A percentile compares a stretch with the other conserved stretches of the same genome.
Conservation (phyloP, 2,797 vertebrate species). For the Periophthalmus magnuspinnatus region DNA sequence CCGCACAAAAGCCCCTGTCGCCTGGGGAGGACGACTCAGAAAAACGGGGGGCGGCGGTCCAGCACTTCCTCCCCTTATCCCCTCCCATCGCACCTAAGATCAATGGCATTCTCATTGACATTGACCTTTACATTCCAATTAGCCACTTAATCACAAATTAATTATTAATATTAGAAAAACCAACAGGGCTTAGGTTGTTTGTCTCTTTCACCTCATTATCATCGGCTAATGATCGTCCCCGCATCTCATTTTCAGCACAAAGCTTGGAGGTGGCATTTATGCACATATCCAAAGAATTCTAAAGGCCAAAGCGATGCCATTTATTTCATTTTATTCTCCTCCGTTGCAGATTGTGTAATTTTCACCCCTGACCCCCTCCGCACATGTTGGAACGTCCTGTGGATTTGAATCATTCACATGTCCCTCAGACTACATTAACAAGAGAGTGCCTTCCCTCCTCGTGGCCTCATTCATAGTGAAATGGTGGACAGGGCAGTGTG, state of each 20-base stretch:
- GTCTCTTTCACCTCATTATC: constrained; percentile 81
- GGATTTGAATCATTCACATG: constrained; percentile 45
- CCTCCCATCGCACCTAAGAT: constrained; percentile 49
- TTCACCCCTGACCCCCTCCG: constrained; percentile 27
- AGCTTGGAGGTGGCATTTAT: constrained; percentile 52
- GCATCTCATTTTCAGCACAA: constrained; percentile 80
- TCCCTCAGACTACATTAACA: constrained; percentile 55
- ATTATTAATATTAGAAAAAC: constrained; percentile 83
- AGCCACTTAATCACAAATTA: constrained; percentile 80
- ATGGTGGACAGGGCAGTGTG: constrained; percentile 57
- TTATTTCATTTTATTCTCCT: constrained; percentile 13
- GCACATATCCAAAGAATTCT: constrained; percentile 51
- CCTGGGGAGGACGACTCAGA: constrained; percentile 58
- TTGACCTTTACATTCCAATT: constrained; percentile 84
- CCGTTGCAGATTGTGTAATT: constrained; percentile 8
- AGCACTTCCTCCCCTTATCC: background rate
- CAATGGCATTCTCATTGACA: constrained; percentile 67
- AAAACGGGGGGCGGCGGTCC: constrained; percentile 11
- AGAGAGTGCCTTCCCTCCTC: constrained; percentile 42
- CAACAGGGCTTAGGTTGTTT: constrained; percentile 81
- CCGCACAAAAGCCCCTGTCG: constrained; percentile 71
- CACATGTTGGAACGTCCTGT: constrained; percentile 20
- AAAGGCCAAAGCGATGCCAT: constrained; percentile 50
- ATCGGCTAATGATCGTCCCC: constrained; percentile 77
- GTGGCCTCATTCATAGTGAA: constrained; percentile 58